Conservation (phyloP, 2,888 invertebrate genomes). For the Eupithecia subumbrata region DNA sequence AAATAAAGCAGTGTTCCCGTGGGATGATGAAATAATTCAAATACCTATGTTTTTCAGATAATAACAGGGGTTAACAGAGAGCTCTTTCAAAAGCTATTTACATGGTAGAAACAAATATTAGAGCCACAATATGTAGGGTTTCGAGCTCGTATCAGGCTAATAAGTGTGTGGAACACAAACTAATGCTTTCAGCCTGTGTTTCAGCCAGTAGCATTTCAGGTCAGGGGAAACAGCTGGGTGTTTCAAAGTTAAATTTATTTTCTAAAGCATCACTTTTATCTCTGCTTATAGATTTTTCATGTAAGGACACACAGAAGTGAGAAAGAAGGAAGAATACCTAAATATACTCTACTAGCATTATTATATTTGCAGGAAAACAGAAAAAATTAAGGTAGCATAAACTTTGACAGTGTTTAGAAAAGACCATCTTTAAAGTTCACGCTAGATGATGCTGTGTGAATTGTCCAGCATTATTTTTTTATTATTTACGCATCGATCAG, state of each 20-base stretch:
- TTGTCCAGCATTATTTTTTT: too few species aligned
- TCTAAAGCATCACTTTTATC: neutral
- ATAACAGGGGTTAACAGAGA: neutral
- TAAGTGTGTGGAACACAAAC: conserved; percentile 16
- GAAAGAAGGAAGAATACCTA: too few species aligned
- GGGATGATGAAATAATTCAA: neutral
- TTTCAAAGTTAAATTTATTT: neutral
- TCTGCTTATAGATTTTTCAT: neutral
- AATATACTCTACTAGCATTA: too few species aligned
- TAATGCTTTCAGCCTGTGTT: conserved; percentile 13
- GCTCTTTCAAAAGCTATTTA: neutral
- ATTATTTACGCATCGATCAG: too few species aligned
- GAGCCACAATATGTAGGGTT: neutral
- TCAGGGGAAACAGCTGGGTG: neutral
- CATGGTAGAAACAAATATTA: neutral
- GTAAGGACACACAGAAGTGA: too few species aligned
- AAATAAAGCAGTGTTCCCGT: neutral
- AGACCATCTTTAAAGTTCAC: too few species aligned
- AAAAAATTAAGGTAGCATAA: too few species aligned
- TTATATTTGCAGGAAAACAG: too few species aligned
- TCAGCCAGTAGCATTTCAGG: neutral
- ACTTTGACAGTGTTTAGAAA: too few species aligned
- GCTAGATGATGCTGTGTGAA: too few species aligned
- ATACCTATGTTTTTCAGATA: neutral
- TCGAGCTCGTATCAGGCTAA: neutral